Evolutionary conservation across 2,797 vertebrate species (phyloP), one percentile per base, ranked within the genome.

Genomic region (Dryobates pubescens): DNA sequence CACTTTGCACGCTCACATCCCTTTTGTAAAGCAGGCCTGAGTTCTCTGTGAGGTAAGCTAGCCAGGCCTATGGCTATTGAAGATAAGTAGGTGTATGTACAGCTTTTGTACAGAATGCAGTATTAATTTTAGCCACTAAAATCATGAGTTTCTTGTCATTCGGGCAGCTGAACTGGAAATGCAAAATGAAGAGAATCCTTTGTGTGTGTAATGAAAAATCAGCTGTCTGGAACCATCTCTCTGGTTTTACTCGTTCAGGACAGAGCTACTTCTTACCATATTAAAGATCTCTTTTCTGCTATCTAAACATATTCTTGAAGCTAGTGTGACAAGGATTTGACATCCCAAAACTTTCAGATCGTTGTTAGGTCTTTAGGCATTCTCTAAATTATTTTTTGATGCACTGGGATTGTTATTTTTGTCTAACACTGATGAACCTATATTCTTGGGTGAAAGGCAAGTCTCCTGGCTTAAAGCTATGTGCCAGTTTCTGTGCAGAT

Each of bases 1-100:
- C 0, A 0, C 53, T 70, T 45, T n/a, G n/a, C 53, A n/a, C 58
- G 27, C 41, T 79, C 1, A 0, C 3, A 2, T 32, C 68, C 69
- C 58, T 34, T 30, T 26, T 26, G 16, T 41, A 30, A 41, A 26
- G 10, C 23, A 29, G 18, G 29, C 61, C 59, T n/a, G 30, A 62
- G 59, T 43, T n/a, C 18, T 29, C 2, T 7, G 14, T 30, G 30
- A 27, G 18, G 36, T 36, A 29, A 71, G 34, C 22, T 36, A 74
- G 34, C 6, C 24, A 34, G 34, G 17, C 29, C 18, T 74, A 18
- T 43, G 45, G 17, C 64, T 82, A 23, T 27, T 41, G 45, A 72
- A 51, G 54, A 34, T 59, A 51, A 58, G 38, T 17, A 61, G 64
- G 22, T 8, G 2, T 47, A 7, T 10, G 6, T 26, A 30, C 13